Conservation (phyloP, 2,113 vertebrate genomes). For the Rhinoderma darwinii region DNA sequence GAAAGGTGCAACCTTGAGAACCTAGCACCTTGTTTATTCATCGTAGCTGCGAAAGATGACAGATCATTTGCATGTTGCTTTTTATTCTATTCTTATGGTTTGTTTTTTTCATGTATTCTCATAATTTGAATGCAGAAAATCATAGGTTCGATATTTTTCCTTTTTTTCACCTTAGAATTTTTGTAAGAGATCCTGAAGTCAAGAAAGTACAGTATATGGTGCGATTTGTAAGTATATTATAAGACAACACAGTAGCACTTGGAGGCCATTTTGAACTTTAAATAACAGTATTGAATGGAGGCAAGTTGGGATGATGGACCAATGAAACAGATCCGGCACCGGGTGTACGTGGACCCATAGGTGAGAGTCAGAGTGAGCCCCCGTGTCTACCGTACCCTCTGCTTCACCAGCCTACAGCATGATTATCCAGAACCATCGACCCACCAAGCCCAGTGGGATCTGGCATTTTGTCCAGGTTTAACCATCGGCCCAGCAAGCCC, state of each 20-base stretch:
- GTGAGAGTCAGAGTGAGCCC: too few relatives aligned
- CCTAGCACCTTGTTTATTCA: slow-evolving; percentile 76
- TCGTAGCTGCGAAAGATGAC: slow-evolving; percentile 39
- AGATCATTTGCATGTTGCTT: slow-evolving; percentile 33
- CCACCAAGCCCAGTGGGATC: too few relatives aligned
- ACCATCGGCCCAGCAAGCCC: too few relatives aligned
- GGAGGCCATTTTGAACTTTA: background rate
- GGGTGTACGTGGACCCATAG: too few relatives aligned
- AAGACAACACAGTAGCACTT: background rate
- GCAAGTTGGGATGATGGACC: background rate
- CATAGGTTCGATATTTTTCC: background rate
- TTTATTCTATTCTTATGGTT: slow-evolving; percentile 28
- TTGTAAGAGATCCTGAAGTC: background rate
- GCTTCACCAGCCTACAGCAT: too few relatives aligned
- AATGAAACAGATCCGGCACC: background rate
- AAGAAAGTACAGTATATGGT: background rate
- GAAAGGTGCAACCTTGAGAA: slow-evolving; percentile 59
- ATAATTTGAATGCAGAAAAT: slow-evolving; percentile 16
- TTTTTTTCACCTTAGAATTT: background rate
- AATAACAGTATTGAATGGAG: background rate
- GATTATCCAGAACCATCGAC: too few relatives aligned
- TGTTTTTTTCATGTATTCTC: background rate
- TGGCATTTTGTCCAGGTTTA: too few relatives aligned
- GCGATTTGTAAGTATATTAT: background rate
- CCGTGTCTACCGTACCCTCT: too few relatives aligned